Conservation (phyloP, 2,797 vertebrate genomes). For the Australoheros facetus region DNA sequence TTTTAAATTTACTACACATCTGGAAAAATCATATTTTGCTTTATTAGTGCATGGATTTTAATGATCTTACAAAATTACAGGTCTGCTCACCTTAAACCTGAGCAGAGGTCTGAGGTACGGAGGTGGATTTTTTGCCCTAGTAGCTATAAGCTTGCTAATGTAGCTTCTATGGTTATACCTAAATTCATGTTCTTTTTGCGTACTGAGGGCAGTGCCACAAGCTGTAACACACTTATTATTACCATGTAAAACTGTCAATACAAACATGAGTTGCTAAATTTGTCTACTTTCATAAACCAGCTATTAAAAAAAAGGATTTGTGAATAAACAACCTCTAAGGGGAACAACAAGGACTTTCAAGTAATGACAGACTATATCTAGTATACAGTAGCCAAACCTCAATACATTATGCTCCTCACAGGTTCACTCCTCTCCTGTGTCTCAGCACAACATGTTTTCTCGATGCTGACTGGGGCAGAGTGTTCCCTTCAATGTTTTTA, state of each 20-base stretch:
- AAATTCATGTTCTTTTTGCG: background rate
- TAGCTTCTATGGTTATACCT: background rate
- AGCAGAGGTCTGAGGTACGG: background rate
- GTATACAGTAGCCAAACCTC: constrained; percentile 8
- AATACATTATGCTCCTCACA: constrained; percentile 10
- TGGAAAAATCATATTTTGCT: background rate
- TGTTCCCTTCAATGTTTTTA: constrained; percentile 64
- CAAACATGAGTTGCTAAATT: background rate
- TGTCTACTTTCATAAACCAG: background rate
- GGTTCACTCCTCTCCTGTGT: constrained; percentile 33
- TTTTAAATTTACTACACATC: background rate
- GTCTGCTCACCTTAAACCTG: background rate
- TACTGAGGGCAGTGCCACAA: background rate
- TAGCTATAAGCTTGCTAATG: background rate
- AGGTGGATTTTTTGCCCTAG: background rate
- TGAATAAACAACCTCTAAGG: background rate
- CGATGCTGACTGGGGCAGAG: constrained; percentile 46
- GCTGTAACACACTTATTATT: background rate
- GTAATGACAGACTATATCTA: constrained; percentile 11
- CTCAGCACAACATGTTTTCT: constrained; percentile 62
- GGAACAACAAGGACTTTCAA: background rate
- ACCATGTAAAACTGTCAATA: background rate
- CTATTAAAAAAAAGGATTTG: background rate
- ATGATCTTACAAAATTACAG: too few species aligned
- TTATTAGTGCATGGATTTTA: background rate